Percentiles rank a stretch among this genome's conserved stretches.
Evolutionary conservation across 2,888 invertebrate species (phyloP).

Genomic region (Neelides folsomi): DNA sequence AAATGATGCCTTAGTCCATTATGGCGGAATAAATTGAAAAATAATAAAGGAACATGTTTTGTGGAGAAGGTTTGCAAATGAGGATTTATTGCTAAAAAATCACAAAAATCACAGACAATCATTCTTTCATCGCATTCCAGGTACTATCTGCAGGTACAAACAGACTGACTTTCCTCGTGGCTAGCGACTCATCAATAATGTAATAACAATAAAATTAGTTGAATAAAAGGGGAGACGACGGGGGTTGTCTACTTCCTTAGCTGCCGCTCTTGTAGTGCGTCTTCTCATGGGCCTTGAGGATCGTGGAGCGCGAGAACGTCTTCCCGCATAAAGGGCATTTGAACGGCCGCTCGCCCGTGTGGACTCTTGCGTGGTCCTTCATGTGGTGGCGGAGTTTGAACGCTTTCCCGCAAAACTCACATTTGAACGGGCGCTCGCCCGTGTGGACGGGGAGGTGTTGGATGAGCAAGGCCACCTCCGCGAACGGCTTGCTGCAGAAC

Average conservation of each 20-base stretch:
- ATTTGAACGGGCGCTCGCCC: conserved; percentile 80
- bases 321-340: conserved; percentile 78
- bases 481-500: conserved; percentile 84
- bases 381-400: conserved; percentile 84
- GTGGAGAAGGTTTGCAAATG: too few relatives aligned
- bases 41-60: too few relatives aligned
- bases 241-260: conserved; percentile 8
- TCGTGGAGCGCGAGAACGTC: conserved; percentile 78
- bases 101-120: too few relatives aligned
- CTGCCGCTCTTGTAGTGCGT: conserved; percentile 49
- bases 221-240: conserved; percentile 1
- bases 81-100: too few relatives aligned
- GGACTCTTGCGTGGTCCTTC: conserved; percentile 87
- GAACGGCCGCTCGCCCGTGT: conserved; percentile 81
- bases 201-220: conserved; percentile 8
- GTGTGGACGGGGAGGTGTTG: conserved; percentile 78
- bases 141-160: too few relatives aligned
- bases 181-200: background rate
- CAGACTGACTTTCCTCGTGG: too few relatives aligned
- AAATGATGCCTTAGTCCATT: too few relatives aligned
- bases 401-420: conserved; percentile 86
- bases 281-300: conserved; percentile 82
- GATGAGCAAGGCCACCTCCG: conserved; percentile 75
- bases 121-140: too few relatives aligned
- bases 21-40: too few relatives aligned